Base-by-base conservation (phyloP, 1,140 invertebrate species). In the Drosophila elegans region DNA sequence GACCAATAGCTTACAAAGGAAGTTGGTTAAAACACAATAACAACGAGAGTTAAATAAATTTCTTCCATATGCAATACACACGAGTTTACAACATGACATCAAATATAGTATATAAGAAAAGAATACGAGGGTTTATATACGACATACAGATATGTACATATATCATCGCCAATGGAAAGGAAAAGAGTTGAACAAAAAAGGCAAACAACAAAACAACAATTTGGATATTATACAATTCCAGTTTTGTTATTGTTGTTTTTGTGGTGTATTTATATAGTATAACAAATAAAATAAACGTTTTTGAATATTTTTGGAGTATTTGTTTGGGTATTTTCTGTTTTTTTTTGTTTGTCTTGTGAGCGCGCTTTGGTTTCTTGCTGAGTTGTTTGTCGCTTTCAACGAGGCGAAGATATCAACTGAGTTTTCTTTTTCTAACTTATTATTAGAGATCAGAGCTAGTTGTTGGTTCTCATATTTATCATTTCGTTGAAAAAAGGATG, bases 381-480 rank as follows among this genome's bases (percentile, higher is more conserved):
- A 80, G 60, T 80, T 84, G 64, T 76, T 84, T 54, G 68, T 81
- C 81, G 69, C 82, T 81, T 86, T 83, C 67, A 77, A 77, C 84
- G 68, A 62, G 67, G 76, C 36, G 72, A 69, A 67, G 69, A 64
- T 46, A 48, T 54, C 49, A 51, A 61, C 67, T 66, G 83, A 79
- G 83, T 78, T 74, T 66, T 88, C 69, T 77, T 78, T 74, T 66
- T 88, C 69, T 81, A 66, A 83, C 80, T 83, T 45, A 48, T 61
- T 69, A 73, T 69, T 69, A 64, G 44, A 67, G 44, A 67, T 66
- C 34, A 71, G 42, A 71, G 64, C 68, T 71, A 71, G 64, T 49
- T 71, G 42, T 71, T 91, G 86, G 91, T 91, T 91, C 91, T 91
- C 91, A 91, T 91, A 91, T 91, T 91, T 91, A 80, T 91, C 90